Base-by-base conservation (phyloP, 1,140 invertebrate species). In the Halictus rubicundus region DNA sequence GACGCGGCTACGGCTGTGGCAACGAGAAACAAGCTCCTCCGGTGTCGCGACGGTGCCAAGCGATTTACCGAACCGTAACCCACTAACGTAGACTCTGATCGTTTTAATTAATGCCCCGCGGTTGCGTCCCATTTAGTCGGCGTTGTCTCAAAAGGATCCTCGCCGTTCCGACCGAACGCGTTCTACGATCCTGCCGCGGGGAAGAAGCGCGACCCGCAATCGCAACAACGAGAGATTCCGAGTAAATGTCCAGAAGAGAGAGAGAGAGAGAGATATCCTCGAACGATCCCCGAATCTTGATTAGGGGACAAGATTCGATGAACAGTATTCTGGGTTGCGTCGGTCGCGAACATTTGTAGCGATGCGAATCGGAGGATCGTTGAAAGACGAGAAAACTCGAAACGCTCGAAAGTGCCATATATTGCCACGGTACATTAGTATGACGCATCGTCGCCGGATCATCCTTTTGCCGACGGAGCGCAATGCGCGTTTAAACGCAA, bases 51-150 rank as follows among this genome's bases (percentile, higher is more conserved):
- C 69, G 84, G 80, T 90, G 90, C 89, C 90, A 90, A 89, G 82
- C 83, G 78, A 89, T 86, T 90, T 86, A 87, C 83, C 87, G 86
- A 89, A 90, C 86, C 89, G 87, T 90, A 85, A 75, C 89, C 63
- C 64, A 60, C 71, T 64, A 82, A 64, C 74, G 84, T 82, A 83
- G 79, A 85, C 78, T 74, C 85, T 89, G 88, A 91, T 91, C 89
- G 89, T 90, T 90, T 90, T 89, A 89, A 91, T 90, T 90, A 87
- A 91, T 90, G 88, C 76, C 27, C 68, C 79, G 46, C 70, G 81
- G 86, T 86, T 86, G 72, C 84, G 82, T 76, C 82, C 87, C 88
- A 88, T 89, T 89, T 90, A 87, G 72, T 66, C 12, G 16, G 37
- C 74, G 83, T 83, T 88, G 90, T 89, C 86, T 77, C 78, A 83